These are phyloP conservation scores for Eulacestoma nigropectus DNA, from an alignment of 2,113 vertebrate genomes.

Conservation along the genomic window DNA sequence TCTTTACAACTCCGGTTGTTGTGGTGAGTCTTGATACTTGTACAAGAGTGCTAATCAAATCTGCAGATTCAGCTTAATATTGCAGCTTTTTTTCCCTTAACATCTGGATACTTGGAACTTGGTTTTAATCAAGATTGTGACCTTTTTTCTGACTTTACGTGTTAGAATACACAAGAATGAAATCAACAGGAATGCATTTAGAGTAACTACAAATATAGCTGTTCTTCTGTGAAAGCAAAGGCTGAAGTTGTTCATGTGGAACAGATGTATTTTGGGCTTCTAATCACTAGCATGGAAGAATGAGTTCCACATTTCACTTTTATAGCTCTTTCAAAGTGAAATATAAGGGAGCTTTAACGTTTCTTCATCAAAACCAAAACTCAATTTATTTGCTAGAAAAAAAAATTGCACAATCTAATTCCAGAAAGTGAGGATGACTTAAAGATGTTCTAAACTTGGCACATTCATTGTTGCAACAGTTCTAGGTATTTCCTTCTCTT, in stretches of 20 bases:
- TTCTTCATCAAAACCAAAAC: slow-evolving; percentile 35
- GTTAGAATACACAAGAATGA: background rate
- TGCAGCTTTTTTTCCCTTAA: background rate
- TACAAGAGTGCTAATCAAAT: background rate
- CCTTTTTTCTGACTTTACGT: background rate
- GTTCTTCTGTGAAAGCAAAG: slow-evolving; percentile 56
- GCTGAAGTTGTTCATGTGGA: slow-evolving; percentile 47
- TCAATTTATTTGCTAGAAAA: slow-evolving; percentile 17
- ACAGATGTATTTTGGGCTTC: slow-evolving; percentile 58
- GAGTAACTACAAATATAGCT: background rate
- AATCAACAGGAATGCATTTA: background rate
- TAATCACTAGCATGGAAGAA: slow-evolving; percentile 63
- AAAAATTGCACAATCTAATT: slow-evolving; percentile 68
- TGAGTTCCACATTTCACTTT: slow-evolving; percentile 64
- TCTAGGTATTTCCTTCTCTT: slow-evolving; percentile 66
- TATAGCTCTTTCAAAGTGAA: slow-evolving; percentile 46
- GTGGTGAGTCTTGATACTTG: background rate
- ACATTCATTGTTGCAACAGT: slow-evolving; percentile 56
- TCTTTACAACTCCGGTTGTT: background rate
- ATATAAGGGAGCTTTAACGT: background rate
- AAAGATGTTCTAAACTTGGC: slow-evolving; percentile 61
- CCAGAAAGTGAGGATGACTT: slow-evolving; percentile 72
- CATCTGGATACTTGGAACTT: background rate
- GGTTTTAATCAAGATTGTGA: background rate
- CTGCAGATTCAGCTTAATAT: background rate